Evolutionary conservation across 1,140 invertebrate genomes (phyloP).

Genomic region (Drosophila sechellia): DNA sequence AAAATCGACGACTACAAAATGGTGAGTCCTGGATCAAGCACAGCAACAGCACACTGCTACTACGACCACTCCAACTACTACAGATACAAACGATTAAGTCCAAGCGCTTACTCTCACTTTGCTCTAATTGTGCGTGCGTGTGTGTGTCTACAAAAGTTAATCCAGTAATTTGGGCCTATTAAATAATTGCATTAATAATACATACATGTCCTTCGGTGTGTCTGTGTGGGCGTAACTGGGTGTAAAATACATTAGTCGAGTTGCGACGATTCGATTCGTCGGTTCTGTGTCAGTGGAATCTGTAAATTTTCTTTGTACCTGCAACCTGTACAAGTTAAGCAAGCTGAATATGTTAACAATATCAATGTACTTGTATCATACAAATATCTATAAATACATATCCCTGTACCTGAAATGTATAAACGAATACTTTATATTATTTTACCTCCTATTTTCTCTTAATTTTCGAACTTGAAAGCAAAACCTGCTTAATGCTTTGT

Average conservation of each 20-base stretch:
- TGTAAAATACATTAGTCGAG: conserved; percentile 36
- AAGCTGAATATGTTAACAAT: conserved; percentile 27
- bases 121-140: conserved; percentile 56
- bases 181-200: conserved; percentile 52
- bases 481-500: conserved; percentile 26
- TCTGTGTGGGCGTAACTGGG: conserved; percentile 13
- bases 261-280: neutral
- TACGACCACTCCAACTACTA: conserved; percentile 30
- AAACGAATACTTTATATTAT: conserved; percentile 10
- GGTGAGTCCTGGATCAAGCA: conserved; percentile 89
- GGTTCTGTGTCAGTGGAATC: conserved; percentile 8
- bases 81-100: conserved; percentile 45
- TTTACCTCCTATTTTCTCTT: conserved; percentile 8
- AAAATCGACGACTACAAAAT: conserved; percentile 99
- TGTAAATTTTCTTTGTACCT: conserved; percentile 38
- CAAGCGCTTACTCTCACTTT: conserved; percentile 62
- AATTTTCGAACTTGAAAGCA: conserved; percentile 9
- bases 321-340: conserved; percentile 23
- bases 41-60: conserved; percentile 26
- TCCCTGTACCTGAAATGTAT: conserved; percentile 21
- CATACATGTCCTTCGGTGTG: conserved; percentile 39
- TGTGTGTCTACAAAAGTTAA: conserved; percentile 45
- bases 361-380: conserved; percentile 30
- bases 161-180: conserved; percentile 42
- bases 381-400: conserved; percentile 17